phyloP scores from a whole-genome alignment of 2,113 vertebrate species.

The Callocephalon fimbriatum region DNA sequence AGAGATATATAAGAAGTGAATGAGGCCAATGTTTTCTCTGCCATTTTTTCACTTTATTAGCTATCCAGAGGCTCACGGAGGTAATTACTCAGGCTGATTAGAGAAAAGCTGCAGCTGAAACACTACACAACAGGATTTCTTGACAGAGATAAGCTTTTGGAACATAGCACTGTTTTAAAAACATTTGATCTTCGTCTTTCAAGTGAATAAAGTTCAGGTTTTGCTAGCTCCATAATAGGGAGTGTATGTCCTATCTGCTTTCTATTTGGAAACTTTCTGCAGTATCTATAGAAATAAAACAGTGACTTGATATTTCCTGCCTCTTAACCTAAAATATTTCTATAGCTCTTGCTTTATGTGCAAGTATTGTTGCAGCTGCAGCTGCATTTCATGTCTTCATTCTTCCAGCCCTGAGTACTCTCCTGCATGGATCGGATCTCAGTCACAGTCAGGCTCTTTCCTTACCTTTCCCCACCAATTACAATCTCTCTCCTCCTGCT shows the following conservation, averaged over 20 bases:
- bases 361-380: background rate
- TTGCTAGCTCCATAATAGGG: background rate
- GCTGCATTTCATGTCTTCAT: background rate
- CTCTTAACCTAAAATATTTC: background rate
- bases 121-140: background rate
- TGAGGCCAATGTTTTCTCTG: background rate
- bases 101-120: background rate
- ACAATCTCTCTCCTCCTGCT: background rate
- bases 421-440: background rate
- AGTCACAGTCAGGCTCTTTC: background rate
- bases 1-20: background rate
- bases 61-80: background rate
- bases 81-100: background rate
- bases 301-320: background rate
- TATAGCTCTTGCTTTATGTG: conserved; percentile 1
- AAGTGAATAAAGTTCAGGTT: background rate
- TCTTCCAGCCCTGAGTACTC: background rate
- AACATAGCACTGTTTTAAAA: background rate
- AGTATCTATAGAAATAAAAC: background rate
- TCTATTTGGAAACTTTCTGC: background rate
- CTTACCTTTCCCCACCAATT: background rate
- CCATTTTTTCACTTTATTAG: background rate
- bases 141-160: background rate
- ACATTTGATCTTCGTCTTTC: background rate
- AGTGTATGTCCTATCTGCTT: background rate